A percentile compares a stretch with the other conserved stretches of the same genome.
Evolutionary conservation across 2,797 vertebrate species (phyloP).

Genomic region (Aphelocoma californica): DNA sequence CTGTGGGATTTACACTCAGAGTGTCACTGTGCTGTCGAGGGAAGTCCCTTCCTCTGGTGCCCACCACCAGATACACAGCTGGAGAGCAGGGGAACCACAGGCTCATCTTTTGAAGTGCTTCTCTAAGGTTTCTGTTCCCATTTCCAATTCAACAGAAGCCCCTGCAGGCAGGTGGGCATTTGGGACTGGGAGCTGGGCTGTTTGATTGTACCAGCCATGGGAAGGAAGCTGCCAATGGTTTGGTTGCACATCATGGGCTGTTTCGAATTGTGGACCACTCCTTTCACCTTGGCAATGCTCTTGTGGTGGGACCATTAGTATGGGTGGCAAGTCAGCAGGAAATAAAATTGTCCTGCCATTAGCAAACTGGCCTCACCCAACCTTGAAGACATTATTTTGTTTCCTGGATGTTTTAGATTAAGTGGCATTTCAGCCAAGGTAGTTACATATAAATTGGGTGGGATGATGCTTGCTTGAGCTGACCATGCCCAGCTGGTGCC

Average conservation of each 20-base stretch:
- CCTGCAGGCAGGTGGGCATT: neutral
- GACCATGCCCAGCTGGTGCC: neutral
- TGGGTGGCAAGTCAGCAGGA: conserved; percentile 12
- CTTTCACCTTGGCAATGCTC: conserved; percentile 31
- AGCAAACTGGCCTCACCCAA: conserved; percentile 25
- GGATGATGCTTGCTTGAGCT: neutral
- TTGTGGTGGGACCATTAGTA: conserved; percentile 29
- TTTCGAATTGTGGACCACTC: neutral
- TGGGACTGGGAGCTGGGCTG: neutral
- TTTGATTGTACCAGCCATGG: neutral
- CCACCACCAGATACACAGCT: neutral
- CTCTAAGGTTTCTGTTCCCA: neutral
- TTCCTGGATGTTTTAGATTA: conserved; percentile 42
- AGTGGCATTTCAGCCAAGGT: neutral
- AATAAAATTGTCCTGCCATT: conserved; percentile 30
- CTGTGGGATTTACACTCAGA: neutral
- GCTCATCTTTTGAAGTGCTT: neutral
- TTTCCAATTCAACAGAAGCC: neutral
- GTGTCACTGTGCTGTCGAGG: rapidly evolving
- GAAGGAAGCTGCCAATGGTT: neutral
- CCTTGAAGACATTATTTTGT: conserved; percentile 41
- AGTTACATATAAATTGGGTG: neutral
- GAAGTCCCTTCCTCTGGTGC: neutral
- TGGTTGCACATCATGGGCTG: neutral
- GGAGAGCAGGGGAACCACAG: neutral